Base-by-base conservation (phyloP, 1,140 invertebrate genomes). In the Trachelipus rathkii region DNA sequence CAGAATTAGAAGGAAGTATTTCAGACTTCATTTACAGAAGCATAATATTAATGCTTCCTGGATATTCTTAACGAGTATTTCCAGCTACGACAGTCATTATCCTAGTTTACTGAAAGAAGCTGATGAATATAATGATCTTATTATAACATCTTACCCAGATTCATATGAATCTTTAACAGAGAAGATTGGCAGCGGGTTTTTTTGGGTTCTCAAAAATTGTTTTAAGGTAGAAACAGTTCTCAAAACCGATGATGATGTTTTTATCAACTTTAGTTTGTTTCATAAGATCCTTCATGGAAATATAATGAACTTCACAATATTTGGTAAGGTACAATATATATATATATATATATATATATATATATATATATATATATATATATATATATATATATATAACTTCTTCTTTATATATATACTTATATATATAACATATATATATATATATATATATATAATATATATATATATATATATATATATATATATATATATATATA, bases 341-440 rank as follows among this genome's bases (percentile, higher is more conserved):
- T 60, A 60, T 60, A 19, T 60, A 60, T 60, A 60, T 19, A 60
- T 60, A 33, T 33, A 33, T 33, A 33, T 33, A 33, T 33, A 60
- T 60, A 60, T 60, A 60, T 60, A 60, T 60, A 60, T 60, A 60
- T 60, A 60, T 60, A 60, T 60, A 60, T 60, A 33, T 60, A 60
- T 60, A 60, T 60, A 60, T 60, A 60, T 60, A 60, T 60, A 60
- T 60, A 60, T 19, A 60, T 19, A 60, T 19, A 60, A 50, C 15
- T 50, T 50, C 9, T 50, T 50, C 46, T 50, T 50, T 9, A 9
- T 10, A 50, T 50, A 15, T 15, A 15, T 10, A 50, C 46, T 10
- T 10, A 15, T n/a, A n/a, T n/a, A n/a, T n/a, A n/a, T n/a, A n/a
- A 60, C 8, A 60, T 60, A 19, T 60, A 60, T 60, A 60, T 60